These are phyloP conservation scores for Sigmodon hispidus DNA, from an alignment of 2,113 vertebrate species.

Conservation along the genomic window DNA sequence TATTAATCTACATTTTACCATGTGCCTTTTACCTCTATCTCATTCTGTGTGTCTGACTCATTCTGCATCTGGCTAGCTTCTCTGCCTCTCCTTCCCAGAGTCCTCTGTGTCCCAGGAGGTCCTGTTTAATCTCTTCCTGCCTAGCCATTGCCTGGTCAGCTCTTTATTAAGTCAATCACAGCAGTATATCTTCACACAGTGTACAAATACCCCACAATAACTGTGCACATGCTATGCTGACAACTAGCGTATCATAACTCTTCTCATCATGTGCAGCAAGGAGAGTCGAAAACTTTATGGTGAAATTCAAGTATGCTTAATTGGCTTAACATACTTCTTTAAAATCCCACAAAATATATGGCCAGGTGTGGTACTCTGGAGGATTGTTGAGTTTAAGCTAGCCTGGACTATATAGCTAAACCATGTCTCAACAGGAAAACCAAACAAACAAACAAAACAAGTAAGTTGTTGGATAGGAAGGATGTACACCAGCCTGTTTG, in stretches of 20 bases:
- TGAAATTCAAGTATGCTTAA: background rate
- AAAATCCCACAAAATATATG: background rate
- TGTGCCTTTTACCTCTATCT: background rate
- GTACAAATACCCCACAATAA: background rate
- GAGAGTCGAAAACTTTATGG: background rate
- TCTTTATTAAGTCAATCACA: background rate
- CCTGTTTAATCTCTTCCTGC: background rate
- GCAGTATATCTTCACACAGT: background rate
- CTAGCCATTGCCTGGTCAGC: background rate
- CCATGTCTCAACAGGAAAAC: background rate
- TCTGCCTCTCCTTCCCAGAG: background rate
- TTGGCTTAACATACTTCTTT: background rate
- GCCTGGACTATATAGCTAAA: background rate
- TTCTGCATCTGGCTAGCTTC: background rate
- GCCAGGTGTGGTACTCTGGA: background rate
- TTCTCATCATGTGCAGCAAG: background rate
- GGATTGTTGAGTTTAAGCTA: background rate
- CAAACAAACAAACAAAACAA: background rate
- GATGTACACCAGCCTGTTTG: background rate
- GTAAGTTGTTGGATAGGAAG: background rate
- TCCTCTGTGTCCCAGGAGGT: background rate
- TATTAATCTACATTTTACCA: background rate
- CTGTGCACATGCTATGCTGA: background rate
- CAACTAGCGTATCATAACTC: background rate
- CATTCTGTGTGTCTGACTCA: background rate